phyloP scores from a whole-genome alignment of 2,888 invertebrate species.

The Drosophila prostipennis region DNA sequence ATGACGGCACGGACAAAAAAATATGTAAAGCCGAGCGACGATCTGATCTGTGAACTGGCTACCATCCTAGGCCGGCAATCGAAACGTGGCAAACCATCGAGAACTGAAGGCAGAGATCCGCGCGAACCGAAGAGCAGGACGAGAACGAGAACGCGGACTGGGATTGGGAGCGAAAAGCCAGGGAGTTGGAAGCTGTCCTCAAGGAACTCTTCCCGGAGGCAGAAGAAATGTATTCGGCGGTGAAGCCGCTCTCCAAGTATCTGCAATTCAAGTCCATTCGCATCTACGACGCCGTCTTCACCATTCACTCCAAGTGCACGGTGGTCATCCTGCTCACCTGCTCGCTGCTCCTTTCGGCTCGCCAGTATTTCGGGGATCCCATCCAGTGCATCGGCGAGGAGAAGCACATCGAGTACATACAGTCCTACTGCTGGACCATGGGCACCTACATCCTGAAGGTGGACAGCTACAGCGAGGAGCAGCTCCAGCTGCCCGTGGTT shows the following conservation, averaged over 20 bases:
- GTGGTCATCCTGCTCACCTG: slow-evolving; percentile 90
- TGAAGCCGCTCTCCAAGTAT: slow-evolving; percentile 86
- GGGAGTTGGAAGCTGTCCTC: slow-evolving; percentile 53
- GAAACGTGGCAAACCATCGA: not conserved
- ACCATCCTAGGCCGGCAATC: slow-evolving; percentile 19
- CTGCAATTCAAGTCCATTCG: slow-evolving; percentile 88
- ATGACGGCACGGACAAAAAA: slow-evolving; percentile 63
- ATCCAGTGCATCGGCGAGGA: slow-evolving; percentile 89
- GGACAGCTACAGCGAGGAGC: slow-evolving; percentile 2
- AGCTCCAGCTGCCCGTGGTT: not conserved
- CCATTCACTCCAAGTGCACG: slow-evolving; percentile 90
- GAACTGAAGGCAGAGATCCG: too few species aligned
- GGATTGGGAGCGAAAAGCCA: too few species aligned
- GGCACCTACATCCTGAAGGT: slow-evolving; percentile 87
- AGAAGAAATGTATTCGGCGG: slow-evolving; percentile 87
- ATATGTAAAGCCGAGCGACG: slow-evolving; percentile 59
- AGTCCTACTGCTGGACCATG: slow-evolving; percentile 92
- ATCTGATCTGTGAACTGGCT: slow-evolving; percentile 52
- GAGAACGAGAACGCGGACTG: too few species aligned
- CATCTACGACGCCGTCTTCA: slow-evolving; percentile 90
- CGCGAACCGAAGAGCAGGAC: too few species aligned
- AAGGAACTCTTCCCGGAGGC: slow-evolving; percentile 68
- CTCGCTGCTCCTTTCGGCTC: slow-evolving; percentile 90
- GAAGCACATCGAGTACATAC: slow-evolving; percentile 87
- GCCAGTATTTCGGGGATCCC: slow-evolving; percentile 94